Evolutionary conservation across 2,888 invertebrate species (phyloP), one percentile per base, ranked within the genome.

Genomic region (Pelosia muscerda): DNA sequence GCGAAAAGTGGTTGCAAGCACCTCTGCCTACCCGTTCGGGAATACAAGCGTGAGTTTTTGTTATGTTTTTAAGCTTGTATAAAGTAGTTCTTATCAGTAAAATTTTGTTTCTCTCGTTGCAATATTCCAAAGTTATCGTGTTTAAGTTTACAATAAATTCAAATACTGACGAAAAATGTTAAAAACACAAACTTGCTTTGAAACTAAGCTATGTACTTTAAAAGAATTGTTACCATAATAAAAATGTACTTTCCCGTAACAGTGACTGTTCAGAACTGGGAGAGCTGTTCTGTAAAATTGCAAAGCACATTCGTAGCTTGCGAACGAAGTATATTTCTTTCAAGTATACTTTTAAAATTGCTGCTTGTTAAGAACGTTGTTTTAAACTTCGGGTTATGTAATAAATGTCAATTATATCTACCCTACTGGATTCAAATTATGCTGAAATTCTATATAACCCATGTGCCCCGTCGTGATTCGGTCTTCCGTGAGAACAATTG

Each of bases 211-310:
- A 26, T 25, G 55, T 55, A 13, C 55, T 55, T 25, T 55, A 25
- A 26, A 55, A 55, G 55, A 55, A 55, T 55, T 55, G 23, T 25
- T 25, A 55, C 25, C 25, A 55, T 25, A 55, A 55, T 55, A 55
- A 55, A 55, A 55, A 13, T 23, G 13, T 15, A 55, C 25, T 55
- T 55, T 55, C 15, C 55, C 19, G 25, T 25, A 55, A 55, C 55
- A 55, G 25, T 55, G 55, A 55, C 25, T 25, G 55, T 55, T 55
- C 23, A 55, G 55, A 26, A 55, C 25, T 15, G 19, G 26, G 55
- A 25, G 23, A 15, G 6, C 26, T 25, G 55, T 25, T 26, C 55
- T 55, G 55, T 26, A 55, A 25, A 26, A 55, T 55, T 55, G 13
- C 25, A 55, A 55, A 55, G 13, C 23, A 15, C 55, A 25, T 25